Evolutionary conservation across 2,888 invertebrate species (phyloP), one percentile per base, ranked within the genome.

Genomic region (Enchytraeus crypticus): DNA sequence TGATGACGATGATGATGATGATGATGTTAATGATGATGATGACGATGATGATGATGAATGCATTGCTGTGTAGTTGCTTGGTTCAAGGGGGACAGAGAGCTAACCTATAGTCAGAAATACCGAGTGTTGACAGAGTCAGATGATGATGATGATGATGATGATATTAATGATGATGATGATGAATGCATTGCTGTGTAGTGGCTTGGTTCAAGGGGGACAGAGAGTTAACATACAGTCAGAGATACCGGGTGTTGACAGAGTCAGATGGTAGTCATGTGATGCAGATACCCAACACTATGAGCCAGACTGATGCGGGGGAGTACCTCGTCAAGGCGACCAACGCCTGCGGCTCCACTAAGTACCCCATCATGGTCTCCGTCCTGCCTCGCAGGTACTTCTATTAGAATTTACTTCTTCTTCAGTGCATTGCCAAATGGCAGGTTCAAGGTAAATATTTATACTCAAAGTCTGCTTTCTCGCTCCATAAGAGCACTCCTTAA

Each of bases 261-360:
- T 90, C 90, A 71, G 90, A 90, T 1, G 80, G 91, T 71, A 90
- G 90, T 74, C 83, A 61, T 64, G 45, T 62, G 51, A 57, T 66
- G 56, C 60, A 66, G 60, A 68, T 66, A 54, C 47, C 33, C 46
- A 51, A 88, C 66, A 85, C 88, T 66, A 85, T 88, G 1, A 84
- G 85, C 57, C 81, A 85, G n/a, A 83, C 87, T 1, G 92, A 92
- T 74, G 86, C 88, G 57, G 93, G 93, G 26, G 91, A 92, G 5
- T 93, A 92, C 78, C 90, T 90, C 73, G 87, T 92, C 68, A 82
- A 90, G 57, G 90, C 88, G 4, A 87, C 89, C 74, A 93, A 93
- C 79, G 84, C 67, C n/a, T 68, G 71, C 49, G 77, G 77, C 23
- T 46, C 60, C 11, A 54, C 53, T 34, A 51, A 59, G 38, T 57